Base-by-base conservation (phyloP, 2,113 vertebrate species). In the Thermophis baileyi region DNA sequence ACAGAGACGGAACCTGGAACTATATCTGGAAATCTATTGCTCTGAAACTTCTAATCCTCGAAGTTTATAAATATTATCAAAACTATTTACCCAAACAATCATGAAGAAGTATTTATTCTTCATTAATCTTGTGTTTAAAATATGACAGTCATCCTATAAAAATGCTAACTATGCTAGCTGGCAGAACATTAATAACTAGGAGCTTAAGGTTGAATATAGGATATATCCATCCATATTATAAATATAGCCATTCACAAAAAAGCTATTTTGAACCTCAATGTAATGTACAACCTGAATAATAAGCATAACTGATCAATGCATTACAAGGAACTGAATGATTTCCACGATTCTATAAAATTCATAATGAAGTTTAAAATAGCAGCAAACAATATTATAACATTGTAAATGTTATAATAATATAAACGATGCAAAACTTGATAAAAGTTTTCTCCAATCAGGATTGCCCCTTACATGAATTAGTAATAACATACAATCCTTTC, bases 1-100 rank as follows among this genome's bases (percentile, higher is more conserved):
- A 16, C 54, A 88, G 30, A 89, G 92, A 47, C n/a, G 40, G 0
- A 0, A 94, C 92, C 88, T 18, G 95, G 93, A 90, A 92, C 93
- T 94, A 93, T 95, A 95, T 94, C 95, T 60, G 89, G 93, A 96
- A 51, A 6, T 30, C 22, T 92, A 94, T 94, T 95, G 96, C 94
- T 95, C 30, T 94, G 24, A 95, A 92, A 95, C 92, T 94, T 91
- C 90, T 93, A 91, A 89, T 94, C 94, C 96, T 90, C 95, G 91
- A 92, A 93, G 88, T 95, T 95, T 90, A 87, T 92, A 90, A 90
- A 93, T 90, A 85, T 87, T 93, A 60, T 89, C 93, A 93, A 88
- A 55, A 90, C 94, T 86, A 93, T 0, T 2, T 89, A 92, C 94
- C 92, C 0, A 94, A 92, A 91, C 91, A 94, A 91, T 93, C 86